Evolutionary conservation across 1,140 invertebrate species (phyloP).

Genomic region (Bombus confusus): DNA sequence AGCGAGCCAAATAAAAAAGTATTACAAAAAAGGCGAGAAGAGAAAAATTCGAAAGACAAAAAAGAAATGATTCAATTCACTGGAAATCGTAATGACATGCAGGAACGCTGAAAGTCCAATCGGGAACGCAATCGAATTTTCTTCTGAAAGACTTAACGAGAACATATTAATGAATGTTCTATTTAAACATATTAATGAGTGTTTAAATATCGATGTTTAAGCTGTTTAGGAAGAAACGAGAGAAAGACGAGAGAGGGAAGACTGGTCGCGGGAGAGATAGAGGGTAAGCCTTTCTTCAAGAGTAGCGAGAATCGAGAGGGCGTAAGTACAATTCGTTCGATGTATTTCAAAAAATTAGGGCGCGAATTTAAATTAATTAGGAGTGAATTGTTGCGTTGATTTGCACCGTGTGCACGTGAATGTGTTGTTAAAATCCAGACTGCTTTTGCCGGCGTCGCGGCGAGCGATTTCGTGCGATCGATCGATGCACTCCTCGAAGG

Average conservation of each 20-base stretch:
- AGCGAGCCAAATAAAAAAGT: neutral
- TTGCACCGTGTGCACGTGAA: conserved; percentile 59
- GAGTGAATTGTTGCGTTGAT: conserved; percentile 52
- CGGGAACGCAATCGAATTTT: conserved; percentile 67
- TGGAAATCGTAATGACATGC: neutral
- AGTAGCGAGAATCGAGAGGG: conserved; percentile 8
- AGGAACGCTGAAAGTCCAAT: conserved; percentile 66
- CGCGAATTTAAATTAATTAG: conserved; percentile 55
- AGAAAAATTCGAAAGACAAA: neutral
- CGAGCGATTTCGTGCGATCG: conserved; percentile 36
- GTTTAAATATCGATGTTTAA: neutral
- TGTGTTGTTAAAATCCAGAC: conserved; percentile 18
- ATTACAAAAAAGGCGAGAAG: neutral
- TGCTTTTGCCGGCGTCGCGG: conserved; percentile 20
- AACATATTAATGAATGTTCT: neutral
- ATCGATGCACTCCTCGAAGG: conserved; percentile 39
- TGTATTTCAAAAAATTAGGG: conserved; percentile 10
- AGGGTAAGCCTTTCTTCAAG: conserved; percentile 32
- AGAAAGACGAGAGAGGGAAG: conserved; percentile 33
- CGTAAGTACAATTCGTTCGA: conserved; percentile 29
- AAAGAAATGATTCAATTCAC: neutral
- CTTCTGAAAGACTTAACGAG: conserved; percentile 44
- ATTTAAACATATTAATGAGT: neutral
- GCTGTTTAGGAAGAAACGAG: conserved; percentile 10
- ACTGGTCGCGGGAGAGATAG: conserved; percentile 26